A percentile compares a stretch with the other conserved stretches of the same genome.
Conservation (phyloP, 2,888 invertebrate species). For the Aphidoletes aphidimyza region DNA sequence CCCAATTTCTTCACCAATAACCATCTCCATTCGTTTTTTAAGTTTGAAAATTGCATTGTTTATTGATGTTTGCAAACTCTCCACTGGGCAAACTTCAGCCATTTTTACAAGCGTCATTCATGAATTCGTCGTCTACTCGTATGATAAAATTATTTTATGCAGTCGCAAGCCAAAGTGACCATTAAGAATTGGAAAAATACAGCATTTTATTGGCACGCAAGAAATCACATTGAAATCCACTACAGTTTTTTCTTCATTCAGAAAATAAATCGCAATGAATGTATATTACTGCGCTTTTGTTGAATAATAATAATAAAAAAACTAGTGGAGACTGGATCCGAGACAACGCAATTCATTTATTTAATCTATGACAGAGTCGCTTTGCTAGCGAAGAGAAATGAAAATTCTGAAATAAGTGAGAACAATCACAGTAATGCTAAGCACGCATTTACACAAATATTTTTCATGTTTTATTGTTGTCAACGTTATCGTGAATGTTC, state of each 20-base stretch:
- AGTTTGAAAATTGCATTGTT: too few relatives aligned
- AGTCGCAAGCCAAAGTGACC: constrained; percentile 8
- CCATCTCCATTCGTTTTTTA: too few relatives aligned
- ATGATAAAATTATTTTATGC: not conserved
- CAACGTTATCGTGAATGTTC: not conserved
- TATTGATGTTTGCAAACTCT: too few relatives aligned
- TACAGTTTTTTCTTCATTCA: not conserved
- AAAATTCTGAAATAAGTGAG: too few relatives aligned
- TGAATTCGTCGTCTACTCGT: not conserved
- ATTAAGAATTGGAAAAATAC: not conserved
- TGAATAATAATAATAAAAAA: too few relatives aligned
- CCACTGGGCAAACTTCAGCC: too few relatives aligned
- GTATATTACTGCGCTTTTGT: too few relatives aligned
- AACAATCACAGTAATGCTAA: not conserved
- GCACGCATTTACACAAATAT: not conserved
- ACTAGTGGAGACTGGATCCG: not conserved
- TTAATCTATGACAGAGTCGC: constrained; percentile 17
- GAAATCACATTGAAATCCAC: not conserved
- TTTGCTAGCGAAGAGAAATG: too few relatives aligned
- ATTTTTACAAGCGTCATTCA: too few relatives aligned
- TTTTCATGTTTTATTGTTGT: constrained; percentile 34
- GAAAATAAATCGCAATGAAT: too few relatives aligned
- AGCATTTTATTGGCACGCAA: not conserved
- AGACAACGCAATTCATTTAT: constrained; percentile 3
- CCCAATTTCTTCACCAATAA: too few relatives aligned